A percentile compares a stretch with the other conserved stretches of the same genome.
These are phyloP conservation scores for Lonchura striata DNA, from an alignment of 2,113 vertebrate genomes.

Conservation along the genomic window DNA sequence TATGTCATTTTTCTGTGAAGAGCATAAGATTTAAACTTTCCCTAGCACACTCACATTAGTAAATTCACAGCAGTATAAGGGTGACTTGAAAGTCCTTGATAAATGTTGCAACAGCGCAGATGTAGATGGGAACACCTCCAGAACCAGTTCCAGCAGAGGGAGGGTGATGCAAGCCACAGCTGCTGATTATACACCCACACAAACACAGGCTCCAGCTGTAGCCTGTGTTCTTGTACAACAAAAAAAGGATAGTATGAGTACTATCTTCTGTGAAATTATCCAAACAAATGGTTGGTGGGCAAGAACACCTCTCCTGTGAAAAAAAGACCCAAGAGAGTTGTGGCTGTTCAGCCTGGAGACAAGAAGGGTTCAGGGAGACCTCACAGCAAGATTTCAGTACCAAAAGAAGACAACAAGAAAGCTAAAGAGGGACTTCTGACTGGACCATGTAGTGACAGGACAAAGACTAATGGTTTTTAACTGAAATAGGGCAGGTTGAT, in stretches of 20 bases:
- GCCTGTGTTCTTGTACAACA: background rate
- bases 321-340: background rate
- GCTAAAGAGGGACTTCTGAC: background rate
- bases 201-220: background rate
- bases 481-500: background rate
- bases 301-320: background rate
- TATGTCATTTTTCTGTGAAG: background rate
- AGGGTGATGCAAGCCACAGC: background rate
- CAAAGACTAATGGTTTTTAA: background rate
- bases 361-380: background rate
- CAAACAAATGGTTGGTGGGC: accelerated
- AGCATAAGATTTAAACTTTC: background rate
- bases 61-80: background rate
- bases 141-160: background rate
- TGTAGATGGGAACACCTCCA: background rate
- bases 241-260: background rate
- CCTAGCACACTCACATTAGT: background rate
- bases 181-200: background rate
- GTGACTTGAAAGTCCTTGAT: background rate
- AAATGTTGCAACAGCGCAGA: background rate
- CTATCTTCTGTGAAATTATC: background rate
- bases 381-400: background rate
- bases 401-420: background rate
- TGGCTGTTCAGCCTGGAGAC: background rate
- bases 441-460: accelerated